Evolutionary conservation across 2,113 vertebrate genomes (phyloP), one percentile per base, ranked within the genome.

Genomic region (Galemys pyrenaicus): DNA sequence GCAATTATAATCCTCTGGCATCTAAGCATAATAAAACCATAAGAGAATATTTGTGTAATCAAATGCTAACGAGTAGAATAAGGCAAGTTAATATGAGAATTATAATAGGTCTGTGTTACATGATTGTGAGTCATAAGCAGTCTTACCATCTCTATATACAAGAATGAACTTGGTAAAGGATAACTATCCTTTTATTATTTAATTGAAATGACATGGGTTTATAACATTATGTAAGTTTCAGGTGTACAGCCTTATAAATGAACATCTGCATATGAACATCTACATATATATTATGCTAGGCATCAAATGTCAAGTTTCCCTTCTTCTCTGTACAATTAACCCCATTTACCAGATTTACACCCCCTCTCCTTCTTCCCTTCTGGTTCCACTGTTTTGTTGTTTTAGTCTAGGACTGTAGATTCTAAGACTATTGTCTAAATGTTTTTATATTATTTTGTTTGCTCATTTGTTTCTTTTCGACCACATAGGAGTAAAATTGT

Each of bases 21-120:
- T 56, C 46, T 30, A 95, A 85, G 19, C 41, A 65, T 77, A 80
- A 87, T 88, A 93, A 91, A 95, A 73, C 20, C 5, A 8, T 74
- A 74, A 78, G 68, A 87, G 78, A 77, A 35, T 96, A 86, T 95
- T 74, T 91, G 35, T 71, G 39, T 90, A 71, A 91, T 81, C 77
- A 94, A 92, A 87, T 68, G 81, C 20, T 94, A 71, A 84, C 41
- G 62, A 77, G 6, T 41, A 84, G 71, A 95, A 65, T 91, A 91
- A 84, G 56, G n/a, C 71, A 82, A 92, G 30, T 58, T 88, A 78
- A 81, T 65, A 49, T 49, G 64, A 93, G 94, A 87, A 71, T 74
- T 32, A 17, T 24, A 83, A 89, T 46, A 37, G 78, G 77, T 16
- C 54, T 32, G 2, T 32, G 49, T 94, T 94, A 73, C 26, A 13